Base-by-base conservation (phyloP, 2,797 vertebrate genomes). In the Pseudochromis fuscus region DNA sequence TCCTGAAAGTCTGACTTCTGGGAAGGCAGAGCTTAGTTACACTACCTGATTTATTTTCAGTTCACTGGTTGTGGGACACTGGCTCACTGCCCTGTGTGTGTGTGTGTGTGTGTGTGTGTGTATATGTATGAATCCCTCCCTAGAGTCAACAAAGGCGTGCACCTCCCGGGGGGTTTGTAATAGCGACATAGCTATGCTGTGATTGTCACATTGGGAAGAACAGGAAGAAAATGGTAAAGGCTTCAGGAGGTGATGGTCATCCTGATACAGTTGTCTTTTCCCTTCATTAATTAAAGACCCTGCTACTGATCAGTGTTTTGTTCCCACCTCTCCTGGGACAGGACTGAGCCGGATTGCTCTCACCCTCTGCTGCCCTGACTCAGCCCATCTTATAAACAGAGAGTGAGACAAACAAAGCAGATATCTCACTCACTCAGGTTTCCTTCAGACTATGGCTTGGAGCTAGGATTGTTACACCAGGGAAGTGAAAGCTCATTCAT, bases 101-200 rank as follows among this genome's bases (percentile, higher is more conserved):
- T 67, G 57, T 68, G 52, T 44, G 19, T 57, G 38, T 28, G 28
- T 33, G 6, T 18, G 27, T 31, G 4, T 9, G 4, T 67, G 57
- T 68, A 48, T 44, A 18, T 57, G 38, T 28, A 19, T 33, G 6
- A 13, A 21, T 62, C 11, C n/a, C 44, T 57, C 71, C n/a, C 55
- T 30, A 51, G n/a, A 67, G 61, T 68, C 51, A 73, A 72, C 52
- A 75, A 68, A 79, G 72, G 76, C 3, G 61, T 62, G 19, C 38
- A 61, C 52, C 28, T 72, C 77, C 46, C 42, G 33, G 10, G 18
- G n/a, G 53, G 35, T 50, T 73, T 46, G 15, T 45, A 25, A 58
- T 63, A 25, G 7, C 31, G 30, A 52, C 19, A 24, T 19, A 23
- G 18, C 21, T 48, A 11, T 23, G 33, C 46, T 28, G 10, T 60